phyloP scores from a whole-genome alignment of 1,140 invertebrate species.

The Pemphigus obesinymphae region DNA sequence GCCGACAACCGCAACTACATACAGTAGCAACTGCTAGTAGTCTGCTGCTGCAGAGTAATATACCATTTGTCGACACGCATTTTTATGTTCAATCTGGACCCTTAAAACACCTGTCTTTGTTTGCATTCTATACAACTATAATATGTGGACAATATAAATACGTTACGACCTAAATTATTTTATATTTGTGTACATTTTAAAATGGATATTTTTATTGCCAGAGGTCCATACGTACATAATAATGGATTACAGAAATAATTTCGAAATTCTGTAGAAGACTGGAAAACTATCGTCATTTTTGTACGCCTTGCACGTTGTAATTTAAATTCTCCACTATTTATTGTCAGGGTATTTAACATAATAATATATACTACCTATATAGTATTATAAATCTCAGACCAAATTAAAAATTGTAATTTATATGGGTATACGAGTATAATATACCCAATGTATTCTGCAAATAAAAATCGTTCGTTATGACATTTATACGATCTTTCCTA shows the following conservation, averaged over 20 bases:
- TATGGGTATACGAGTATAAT: no score
- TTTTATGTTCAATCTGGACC: slow-evolving; percentile 15
- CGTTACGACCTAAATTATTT: no score
- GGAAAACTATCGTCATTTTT: not conserved
- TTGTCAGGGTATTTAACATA: no score
- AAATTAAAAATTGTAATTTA: not conserved
- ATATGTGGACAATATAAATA: not conserved
- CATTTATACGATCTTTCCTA: not conserved
- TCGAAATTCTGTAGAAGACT: slow-evolving; percentile 1
- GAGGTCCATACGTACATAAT: not conserved
- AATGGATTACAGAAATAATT: not conserved
- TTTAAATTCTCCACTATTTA: no score
- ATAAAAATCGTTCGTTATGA: not conserved
- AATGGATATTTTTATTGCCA: not conserved
- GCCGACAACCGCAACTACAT: not conserved
- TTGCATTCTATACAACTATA: not conserved
- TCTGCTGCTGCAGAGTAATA: no score
- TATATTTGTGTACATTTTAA: not conserved
- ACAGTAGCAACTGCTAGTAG: no score
- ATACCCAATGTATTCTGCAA: no score
- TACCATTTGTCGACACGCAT: not conserved
- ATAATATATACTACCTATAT: no score
- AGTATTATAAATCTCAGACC: not conserved
- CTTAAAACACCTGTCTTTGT: slow-evolving; percentile 21
- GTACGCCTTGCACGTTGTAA: no score